Evolutionary conservation across 2,113 vertebrate genomes (phyloP), one percentile per base, ranked within the genome.

Genomic region (Artemisiospiza belli): DNA sequence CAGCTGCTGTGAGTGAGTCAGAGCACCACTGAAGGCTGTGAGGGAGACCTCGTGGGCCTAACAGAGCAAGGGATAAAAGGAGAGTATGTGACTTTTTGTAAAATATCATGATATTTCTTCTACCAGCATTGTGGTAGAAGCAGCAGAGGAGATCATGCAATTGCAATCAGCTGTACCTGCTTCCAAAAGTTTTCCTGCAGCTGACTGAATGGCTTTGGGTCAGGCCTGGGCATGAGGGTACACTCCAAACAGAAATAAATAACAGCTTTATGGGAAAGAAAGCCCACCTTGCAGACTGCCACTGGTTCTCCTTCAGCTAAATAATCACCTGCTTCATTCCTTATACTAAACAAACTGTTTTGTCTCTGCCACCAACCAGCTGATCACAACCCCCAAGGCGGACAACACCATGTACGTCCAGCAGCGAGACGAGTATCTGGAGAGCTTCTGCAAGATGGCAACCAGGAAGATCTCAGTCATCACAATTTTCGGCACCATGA

Each of bases 371-470:
- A 77, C 52, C 87, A 95, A 95, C 46, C 96, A 99, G 99, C 97
- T 99, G 89, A 99, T 99, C 95, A 99, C 99, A 1, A 95, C 99
- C 51, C 99, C 99, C 82, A 98, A 98, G 55, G 98, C 97, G 20
- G 99, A 99, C 75, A 98, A 97, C 97, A 98, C 91, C 61, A 99
- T 99, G 99, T 99, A 99, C 2, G 96, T 98, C 25, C 99, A 99
- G 95, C 99, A 99, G 97, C 97, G 98, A 68, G 99, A 99, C 0
- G 99, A 99, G 28, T 99, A 99, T 66, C 97, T 99, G 98, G 99
- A 99, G 94, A 98, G 98, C 33, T 99, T 99, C 98, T 99, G 99
- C 98, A 99, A 99, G 97, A 99, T 99, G 99, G 99, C 99, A 92
- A 98, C 99, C 8, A 98, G 99, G 95, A 99, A 98, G 89, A 98